Evolutionary conservation across 2,888 invertebrate genomes (phyloP).

Genomic region (Heliconius erato): DNA sequence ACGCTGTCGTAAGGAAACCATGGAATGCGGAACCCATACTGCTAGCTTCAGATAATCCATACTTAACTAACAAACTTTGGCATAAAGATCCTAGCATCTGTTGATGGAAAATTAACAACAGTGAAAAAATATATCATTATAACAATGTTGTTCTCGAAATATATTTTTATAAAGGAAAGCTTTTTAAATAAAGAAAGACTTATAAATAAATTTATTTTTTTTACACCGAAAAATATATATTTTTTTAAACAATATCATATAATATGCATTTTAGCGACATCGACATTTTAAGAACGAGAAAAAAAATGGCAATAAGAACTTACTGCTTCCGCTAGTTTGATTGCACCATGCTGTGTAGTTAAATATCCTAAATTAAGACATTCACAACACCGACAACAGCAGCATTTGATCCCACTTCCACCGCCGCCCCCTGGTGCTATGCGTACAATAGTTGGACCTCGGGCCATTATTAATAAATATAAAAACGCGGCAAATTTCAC

Average conservation of each 20-base stretch:
- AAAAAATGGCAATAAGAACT: constrained; percentile 64
- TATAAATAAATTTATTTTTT: background rate
- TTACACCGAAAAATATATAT: background rate
- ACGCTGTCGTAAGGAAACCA: constrained; percentile 92
- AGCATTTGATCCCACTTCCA: constrained; percentile 88
- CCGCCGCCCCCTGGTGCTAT: constrained; percentile 71
- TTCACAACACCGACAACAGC: constrained; percentile 91
- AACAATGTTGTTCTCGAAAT: background rate
- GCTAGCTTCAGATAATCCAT: constrained; percentile 90
- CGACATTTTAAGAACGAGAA: background rate
- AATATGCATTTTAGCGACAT: background rate
- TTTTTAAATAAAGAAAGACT: background rate
- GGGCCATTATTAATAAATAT: constrained; percentile 64
- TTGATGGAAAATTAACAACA: constrained; percentile 18
- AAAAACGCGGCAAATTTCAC: constrained; percentile 17
- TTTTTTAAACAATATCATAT: background rate
- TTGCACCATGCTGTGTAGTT: constrained; percentile 89
- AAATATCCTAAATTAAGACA: constrained; percentile 92
- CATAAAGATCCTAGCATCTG: constrained; percentile 93
- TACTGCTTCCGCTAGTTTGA: constrained; percentile 92
- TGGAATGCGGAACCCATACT: constrained; percentile 92
- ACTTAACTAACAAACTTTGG: constrained; percentile 92
- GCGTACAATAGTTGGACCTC: constrained; percentile 82
- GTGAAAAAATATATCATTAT: background rate
- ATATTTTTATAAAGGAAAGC: background rate